Evolutionary conservation across 2,888 invertebrate genomes (phyloP), one percentile per base, ranked within the genome.

Genomic region (Allacma fusca): DNA sequence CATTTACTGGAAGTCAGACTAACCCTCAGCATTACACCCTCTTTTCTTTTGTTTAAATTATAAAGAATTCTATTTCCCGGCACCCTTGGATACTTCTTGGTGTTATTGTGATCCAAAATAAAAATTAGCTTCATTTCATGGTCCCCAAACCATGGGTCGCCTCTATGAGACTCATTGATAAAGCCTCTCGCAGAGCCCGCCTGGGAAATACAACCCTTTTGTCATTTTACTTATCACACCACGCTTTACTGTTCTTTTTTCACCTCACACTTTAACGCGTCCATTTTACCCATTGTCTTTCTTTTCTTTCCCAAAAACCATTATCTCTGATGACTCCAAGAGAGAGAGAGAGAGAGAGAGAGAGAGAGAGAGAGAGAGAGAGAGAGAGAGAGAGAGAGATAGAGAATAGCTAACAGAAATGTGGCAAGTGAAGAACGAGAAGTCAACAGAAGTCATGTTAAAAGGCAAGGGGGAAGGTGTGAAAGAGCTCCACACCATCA

Each of bases 41-140:
- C 50, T 24, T 21, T n/a, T 43, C 78, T 80, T 76, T 80, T 80
- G 78, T 80, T 76, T 78, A 78, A 76, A 74, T 78, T 65, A 76
- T 78, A 78, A 80, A 80, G 78, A 78, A 80, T 78, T 80, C 80
- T 76, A 80, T 80, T 80, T 79, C 73, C 78, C 67, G 43, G 74
- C 80, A 76, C 80, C 78, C 76, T 80, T 76, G 78, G 78, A 78
- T 76, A 64, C 74, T 76, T 74, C 72, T 70, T 59, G 65, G 65
- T 68, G 69, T 64, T 62, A 67, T 73, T 76, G 70, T 70, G 57
- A 76, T 74, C 23, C 34, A 44, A 62, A 71, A 77, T 75, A 77
- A 76, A 72, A 79, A 79, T 79, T 79, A 79, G 79, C 72, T 79
- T 77, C 76, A 64, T 73, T 73, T 77, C 77, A 77, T 67, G 69